phyloP scores from a whole-genome alignment of 2,888 invertebrate genomes.

The Trypoxylon attenuatum region DNA sequence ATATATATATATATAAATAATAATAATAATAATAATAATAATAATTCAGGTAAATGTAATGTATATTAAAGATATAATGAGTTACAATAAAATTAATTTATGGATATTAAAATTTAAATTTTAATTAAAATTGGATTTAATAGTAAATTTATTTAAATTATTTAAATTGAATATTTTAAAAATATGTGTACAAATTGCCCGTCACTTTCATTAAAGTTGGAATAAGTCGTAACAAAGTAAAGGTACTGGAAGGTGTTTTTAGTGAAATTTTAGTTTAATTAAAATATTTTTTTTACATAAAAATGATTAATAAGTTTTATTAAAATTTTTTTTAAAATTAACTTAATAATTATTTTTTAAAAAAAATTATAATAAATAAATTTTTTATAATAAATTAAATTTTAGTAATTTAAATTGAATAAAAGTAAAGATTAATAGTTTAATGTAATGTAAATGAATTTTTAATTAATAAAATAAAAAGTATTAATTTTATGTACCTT shows the following conservation, averaged over 20 bases:
- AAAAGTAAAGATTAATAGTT: conserved; percentile 13
- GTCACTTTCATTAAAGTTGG: background rate
- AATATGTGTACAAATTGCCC: background rate
- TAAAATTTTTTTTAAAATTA: background rate
- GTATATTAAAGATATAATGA: background rate
- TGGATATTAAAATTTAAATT: conserved; percentile 76
- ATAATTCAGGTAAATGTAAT: conserved; percentile 7
- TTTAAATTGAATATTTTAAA: background rate
- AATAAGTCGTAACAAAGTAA: background rate
- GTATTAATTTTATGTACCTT: background rate
- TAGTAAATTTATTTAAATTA: conserved; percentile 1
- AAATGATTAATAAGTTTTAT: no score
- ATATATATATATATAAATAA: background rate
- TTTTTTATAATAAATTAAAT: no score
- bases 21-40: background rate
- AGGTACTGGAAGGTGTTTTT: background rate
- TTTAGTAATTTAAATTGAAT: conserved; percentile 71
- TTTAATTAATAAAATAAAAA: background rate
- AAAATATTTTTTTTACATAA: no score
- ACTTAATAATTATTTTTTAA: no score
- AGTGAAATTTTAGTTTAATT: background rate
- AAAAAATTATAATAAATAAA: no score
- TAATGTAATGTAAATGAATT: background rate
- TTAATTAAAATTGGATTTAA: background rate
- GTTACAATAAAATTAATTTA: conserved; percentile 27